Base-by-base conservation (phyloP, 2,888 invertebrate species). In the Cosmopolites sordidus region DNA sequence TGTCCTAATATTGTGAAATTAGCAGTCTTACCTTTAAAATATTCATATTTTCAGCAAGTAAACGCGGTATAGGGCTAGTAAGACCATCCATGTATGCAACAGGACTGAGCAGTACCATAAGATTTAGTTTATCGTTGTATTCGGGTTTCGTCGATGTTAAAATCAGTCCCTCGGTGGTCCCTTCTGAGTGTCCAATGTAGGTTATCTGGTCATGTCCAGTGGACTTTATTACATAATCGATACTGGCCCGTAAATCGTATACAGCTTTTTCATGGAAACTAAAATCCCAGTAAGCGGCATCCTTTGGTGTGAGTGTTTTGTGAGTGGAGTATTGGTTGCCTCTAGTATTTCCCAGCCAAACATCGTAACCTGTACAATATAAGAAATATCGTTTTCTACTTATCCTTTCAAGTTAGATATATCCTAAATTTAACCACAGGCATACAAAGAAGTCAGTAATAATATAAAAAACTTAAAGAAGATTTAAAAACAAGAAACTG, bases 41-140 rank as follows among this genome's bases (percentile, higher is more conserved):
- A 6, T 15, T 16, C 29, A 29, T 15, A 41, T 48, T 16, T 11
- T 41, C 17, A 22, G 16, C 27, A 2, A 48, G 16, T 11, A 48
- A 6, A 15, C 16, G 12, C 2, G 18, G 9, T 5, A 29, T 6
- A 27, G 42, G 48, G 9, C 40, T 18, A n/a, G 14, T 50, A 14
- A 44, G n/a, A 27, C 44, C 8, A n/a, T 33, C 12, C 38, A 43
- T 43, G 42, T 40, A 48, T 11, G 48, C 48, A 0, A 87, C 81
- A 0, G 86, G 86, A 0, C 83, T 86, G 49, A 86, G 64, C 0
- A 81, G 81, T 56, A 82, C 80, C 80, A 82, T 82, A 0, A 80
- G 74, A 43, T 76, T 75, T 1, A 87, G 77, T 68, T 84, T 85
- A 0, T 73, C 65, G 63, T 83, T 83, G 60, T 83, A 84, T 30